Evolutionary conservation across 2,888 invertebrate genomes (phyloP).

Genomic region (Pristionchus mayeri): DNA sequence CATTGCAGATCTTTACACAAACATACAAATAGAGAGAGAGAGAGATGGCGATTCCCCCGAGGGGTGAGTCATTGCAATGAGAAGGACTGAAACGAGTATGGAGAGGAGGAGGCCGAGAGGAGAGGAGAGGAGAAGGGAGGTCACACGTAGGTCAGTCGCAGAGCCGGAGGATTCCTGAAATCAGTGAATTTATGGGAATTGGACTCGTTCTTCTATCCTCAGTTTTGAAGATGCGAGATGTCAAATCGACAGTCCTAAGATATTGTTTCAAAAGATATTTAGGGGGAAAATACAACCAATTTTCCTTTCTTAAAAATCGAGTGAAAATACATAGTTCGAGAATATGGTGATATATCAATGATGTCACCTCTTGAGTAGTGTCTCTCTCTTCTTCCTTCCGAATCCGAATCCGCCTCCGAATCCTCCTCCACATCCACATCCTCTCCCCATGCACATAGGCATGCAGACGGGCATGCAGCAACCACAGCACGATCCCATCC

Average conservation of each 20-base stretch:
- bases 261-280: no score
- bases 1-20: conserved; percentile 1
- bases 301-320: no score
- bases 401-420: conserved; percentile 40
- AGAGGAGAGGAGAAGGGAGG: neutral
- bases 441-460: conserved; percentile 51
- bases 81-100: neutral
- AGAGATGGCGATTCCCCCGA: neutral
- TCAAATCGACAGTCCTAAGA: no score
- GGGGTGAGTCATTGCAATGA: conserved; percentile 23
- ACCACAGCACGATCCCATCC: conserved; percentile 27
- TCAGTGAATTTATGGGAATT: neutral
- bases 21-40: neutral
- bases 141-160: conserved; percentile 46
- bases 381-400: conserved; percentile 48
- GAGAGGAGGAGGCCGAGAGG: neutral
- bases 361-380: conserved; percentile 22
- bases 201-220: neutral
- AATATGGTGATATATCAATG: neutral
- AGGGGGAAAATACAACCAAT: no score
- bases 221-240: neutral
- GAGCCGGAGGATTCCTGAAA: conserved; percentile 39
- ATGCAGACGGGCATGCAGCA: conserved; percentile 48
- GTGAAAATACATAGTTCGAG: no score
- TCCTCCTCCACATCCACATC: conserved; percentile 49